Evolutionary conservation across 92 coral and sea anemone genomes (phyloP).

Genomic region (Actinernus sp.): DNA sequence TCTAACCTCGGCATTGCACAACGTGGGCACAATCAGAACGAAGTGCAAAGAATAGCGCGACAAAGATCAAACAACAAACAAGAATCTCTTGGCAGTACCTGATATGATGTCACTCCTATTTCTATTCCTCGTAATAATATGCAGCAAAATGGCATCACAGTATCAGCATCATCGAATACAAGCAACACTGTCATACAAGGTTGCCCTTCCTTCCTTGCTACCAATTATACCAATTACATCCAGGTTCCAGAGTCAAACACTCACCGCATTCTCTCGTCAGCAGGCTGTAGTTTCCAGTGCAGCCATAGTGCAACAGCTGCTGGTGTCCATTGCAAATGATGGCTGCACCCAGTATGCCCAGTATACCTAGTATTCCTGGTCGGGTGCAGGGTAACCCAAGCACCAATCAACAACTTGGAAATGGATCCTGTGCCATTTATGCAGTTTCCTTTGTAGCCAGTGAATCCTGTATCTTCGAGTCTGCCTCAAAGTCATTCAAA

Average conservation of each 20-base stretch:
- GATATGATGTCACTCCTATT: too few species aligned
- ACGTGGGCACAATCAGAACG: slow-evolving; percentile 35
- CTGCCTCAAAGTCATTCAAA: neutral
- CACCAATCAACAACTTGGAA: too few species aligned
- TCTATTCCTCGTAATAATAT: too few species aligned
- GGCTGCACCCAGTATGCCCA: neutral
- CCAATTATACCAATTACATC: neutral
- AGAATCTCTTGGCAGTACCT: slow-evolving; percentile 6
- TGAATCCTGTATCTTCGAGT: too few species aligned
- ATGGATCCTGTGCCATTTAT: too few species aligned
- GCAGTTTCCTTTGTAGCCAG: too few species aligned
- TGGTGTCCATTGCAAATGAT: neutral
- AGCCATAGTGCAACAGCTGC: slow-evolving; percentile 4
- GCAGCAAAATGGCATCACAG: too few species aligned
- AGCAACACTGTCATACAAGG: too few species aligned
- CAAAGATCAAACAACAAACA: slow-evolving; percentile 11
- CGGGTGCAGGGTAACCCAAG: too few species aligned
- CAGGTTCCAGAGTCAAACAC: neutral
- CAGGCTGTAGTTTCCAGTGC: neutral
- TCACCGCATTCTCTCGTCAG: slow-evolving; percentile 1
- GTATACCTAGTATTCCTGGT: too few species aligned
- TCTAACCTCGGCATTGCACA: slow-evolving; percentile 22
- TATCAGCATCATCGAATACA: too few species aligned
- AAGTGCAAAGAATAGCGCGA: slow-evolving; percentile 33
- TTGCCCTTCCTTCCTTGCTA: too few species aligned